phyloP scores from a whole-genome alignment of 2,113 vertebrate species.

The Anolis sagrei region DNA sequence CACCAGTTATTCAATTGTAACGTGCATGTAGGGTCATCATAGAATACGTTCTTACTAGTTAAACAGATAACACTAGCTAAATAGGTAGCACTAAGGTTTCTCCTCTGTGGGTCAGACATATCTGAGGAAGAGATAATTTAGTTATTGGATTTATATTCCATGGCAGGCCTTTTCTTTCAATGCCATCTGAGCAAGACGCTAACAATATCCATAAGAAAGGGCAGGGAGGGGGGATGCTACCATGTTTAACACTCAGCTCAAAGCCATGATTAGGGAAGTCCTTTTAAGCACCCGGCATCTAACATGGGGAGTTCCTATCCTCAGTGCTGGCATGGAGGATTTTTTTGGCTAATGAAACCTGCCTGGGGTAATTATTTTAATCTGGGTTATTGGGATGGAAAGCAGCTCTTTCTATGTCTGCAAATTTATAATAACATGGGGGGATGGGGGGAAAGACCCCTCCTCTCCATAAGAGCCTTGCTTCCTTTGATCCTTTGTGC shows the following conservation, averaged over 20 bases:
- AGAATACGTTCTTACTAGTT: not conserved
- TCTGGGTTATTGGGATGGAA: conserved; percentile 45
- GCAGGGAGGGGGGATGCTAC: not conserved
- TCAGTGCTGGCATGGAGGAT: not conserved
- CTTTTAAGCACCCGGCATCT: fast-evolving
- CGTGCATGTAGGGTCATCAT: not conserved
- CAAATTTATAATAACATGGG: conserved; percentile 30
- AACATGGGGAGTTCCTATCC: conserved; percentile 4
- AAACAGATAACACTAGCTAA: not conserved
- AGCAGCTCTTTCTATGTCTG: conserved; percentile 31
- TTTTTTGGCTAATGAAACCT: conserved; percentile 38
- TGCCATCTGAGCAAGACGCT: not conserved
- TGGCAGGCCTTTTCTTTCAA: not conserved
- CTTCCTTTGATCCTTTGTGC: conserved; percentile 73
- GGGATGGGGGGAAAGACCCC: not conserved
- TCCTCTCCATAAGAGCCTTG: conserved; percentile 40
- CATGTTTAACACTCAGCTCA: not conserved
- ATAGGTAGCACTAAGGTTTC: not conserved
- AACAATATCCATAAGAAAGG: not conserved
- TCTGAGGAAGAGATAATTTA: not conserved
- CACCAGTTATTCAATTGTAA: not conserved
- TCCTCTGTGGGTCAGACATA: not conserved
- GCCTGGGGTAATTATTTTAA: conserved; percentile 49
- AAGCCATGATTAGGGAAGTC: not conserved
- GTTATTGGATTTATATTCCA: conserved; percentile 1